Evolutionary conservation across 2,797 vertebrate species (phyloP).

Genomic region (Salmo trutta): DNA sequence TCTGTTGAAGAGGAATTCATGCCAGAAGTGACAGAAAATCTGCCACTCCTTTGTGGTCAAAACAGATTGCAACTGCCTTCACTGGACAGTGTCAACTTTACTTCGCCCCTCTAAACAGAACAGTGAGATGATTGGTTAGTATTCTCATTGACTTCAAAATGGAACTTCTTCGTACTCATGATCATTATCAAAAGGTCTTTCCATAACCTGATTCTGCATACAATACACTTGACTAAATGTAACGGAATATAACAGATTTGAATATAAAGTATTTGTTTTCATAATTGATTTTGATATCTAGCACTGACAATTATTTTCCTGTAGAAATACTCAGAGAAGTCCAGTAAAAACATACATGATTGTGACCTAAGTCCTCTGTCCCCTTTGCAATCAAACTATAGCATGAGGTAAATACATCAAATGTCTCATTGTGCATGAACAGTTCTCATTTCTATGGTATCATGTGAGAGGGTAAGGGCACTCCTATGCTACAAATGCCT

Average conservation of each 20-base stretch:
- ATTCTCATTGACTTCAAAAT: background rate
- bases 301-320: constrained; percentile 7
- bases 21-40: background rate
- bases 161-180: background rate
- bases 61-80: background rate
- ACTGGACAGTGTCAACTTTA: background rate
- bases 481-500: constrained; percentile 24
- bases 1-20: background rate
- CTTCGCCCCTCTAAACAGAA: background rate
- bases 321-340: background rate
- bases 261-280: background rate
- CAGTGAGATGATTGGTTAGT: background rate
- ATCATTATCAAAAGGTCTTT: background rate
- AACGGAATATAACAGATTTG: background rate
- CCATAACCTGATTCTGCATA: background rate
- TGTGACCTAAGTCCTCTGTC: background rate
- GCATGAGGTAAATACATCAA: constrained; percentile 24
- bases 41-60: background rate
- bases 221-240: background rate
- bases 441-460: constrained; percentile 2
- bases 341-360: constrained; percentile 17
- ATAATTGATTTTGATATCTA: background rate
- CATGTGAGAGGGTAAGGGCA: constrained; percentile 14
- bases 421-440: constrained; percentile 13
- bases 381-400: constrained; percentile 9